Evolutionary conservation across 2,888 invertebrate species (phyloP), one percentile per base, ranked within the genome.

Genomic region (Parasteatoda lunata): DNA sequence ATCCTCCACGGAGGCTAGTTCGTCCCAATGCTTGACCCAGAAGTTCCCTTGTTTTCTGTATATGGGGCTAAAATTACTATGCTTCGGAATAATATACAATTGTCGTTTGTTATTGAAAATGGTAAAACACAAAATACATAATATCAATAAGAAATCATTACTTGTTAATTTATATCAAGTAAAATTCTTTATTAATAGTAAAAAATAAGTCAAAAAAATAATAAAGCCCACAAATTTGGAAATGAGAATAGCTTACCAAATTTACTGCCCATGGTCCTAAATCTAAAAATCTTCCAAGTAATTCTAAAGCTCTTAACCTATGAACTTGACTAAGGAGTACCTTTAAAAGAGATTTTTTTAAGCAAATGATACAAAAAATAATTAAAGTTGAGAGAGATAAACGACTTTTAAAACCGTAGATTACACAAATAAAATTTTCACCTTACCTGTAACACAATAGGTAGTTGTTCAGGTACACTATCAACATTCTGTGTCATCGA

Each of bases 181-280:
- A 30, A 2, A 30, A 30, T 1, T 30, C 2, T 30, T 30, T 2
- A 30, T 30, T 30, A 30, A 30, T 75, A 4, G 8, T 59, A 30
- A 4, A n/a, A n/a, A 45, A 47, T 9, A 54, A n/a, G 30, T n/a
- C 0, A 54, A 59, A 30, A 48, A 76, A 52, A 70, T n/a, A 52
- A 82, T 15, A 64, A 9, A 49, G 30, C 7, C 11, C 15, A 65
- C 30, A 13, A 5, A 48, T 1, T 9, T 48, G 70, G 4, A 59
- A 51, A 45, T n/a, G 4, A 65, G n/a, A 45, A 9, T 11, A 30
- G 66, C 91, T 90, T 90, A 92, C 93, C 90, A 98, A 94, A 92
- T 97, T 97, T 70, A 99, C 99, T 13, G 99, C 98, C 96, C 96
- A 96, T 0, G 96, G 95, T 69, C 99, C 99, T 88, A 99, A 94